Conservation (phyloP, 2,113 vertebrate genomes). For the Lontra canadensis region DNA sequence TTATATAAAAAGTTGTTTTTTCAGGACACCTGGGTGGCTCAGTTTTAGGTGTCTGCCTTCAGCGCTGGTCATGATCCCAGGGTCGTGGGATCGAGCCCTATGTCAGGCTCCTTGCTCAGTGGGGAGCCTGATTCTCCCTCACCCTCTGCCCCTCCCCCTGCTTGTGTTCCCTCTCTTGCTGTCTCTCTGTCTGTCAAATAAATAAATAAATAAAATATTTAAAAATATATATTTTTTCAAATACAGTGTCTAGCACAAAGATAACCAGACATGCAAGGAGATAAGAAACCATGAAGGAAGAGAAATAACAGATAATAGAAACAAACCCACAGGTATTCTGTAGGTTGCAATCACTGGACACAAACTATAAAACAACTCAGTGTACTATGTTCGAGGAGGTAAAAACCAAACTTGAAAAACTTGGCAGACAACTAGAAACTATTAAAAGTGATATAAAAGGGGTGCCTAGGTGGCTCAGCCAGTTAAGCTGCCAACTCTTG, state of each 20-base stretch:
- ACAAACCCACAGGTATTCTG: not conserved
- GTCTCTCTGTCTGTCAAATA: too few relatives aligned
- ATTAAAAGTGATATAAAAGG: constrained; percentile 8
- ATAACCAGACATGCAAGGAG: not conserved
- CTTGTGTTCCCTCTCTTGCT: too few relatives aligned
- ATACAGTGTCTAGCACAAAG: not conserved
- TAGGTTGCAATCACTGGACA: not conserved
- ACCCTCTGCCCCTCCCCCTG: too few relatives aligned
- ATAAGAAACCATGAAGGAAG: not conserved
- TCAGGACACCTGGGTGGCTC: too few relatives aligned
- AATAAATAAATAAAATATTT: too few relatives aligned
- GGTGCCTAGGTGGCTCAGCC: not conserved
- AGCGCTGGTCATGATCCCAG: too few relatives aligned
- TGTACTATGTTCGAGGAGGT: not conserved
- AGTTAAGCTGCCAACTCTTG: not conserved
- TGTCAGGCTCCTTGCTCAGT: too few relatives aligned
- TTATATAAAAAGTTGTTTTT: not conserved
- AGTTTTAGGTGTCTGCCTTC: too few relatives aligned
- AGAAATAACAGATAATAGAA: constrained; percentile 33
- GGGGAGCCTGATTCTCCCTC: too few relatives aligned
- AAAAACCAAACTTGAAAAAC: constrained; percentile 31
- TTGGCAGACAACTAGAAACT: constrained; percentile 22
- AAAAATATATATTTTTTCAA: not conserved
- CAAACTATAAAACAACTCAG: constrained; percentile 17
- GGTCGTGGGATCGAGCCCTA: too few relatives aligned